phyloP scores from a whole-genome alignment of 2,797 vertebrate species.

The Oreortyx pictus region DNA sequence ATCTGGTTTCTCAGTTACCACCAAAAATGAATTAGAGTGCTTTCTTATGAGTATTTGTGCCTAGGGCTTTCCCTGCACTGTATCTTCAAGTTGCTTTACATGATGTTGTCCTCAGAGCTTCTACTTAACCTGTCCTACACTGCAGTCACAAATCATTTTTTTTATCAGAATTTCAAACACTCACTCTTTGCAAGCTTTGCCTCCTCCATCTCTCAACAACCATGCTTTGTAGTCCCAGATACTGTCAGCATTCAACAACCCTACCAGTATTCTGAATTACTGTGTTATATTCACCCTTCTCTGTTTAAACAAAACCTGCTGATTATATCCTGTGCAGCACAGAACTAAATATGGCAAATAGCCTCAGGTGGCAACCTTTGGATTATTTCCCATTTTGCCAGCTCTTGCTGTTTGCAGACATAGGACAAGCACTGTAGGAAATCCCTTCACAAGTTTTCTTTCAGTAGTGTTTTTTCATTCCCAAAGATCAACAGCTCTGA shows the following conservation, averaged over 20 bases:
- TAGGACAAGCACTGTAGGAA: background rate
- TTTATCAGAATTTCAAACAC: background rate
- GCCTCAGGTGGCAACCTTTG: background rate
- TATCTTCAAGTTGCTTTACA: background rate
- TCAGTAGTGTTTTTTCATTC: background rate
- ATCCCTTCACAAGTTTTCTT: background rate
- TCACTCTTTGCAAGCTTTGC: background rate
- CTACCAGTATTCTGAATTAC: background rate
- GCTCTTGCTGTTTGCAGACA: background rate
- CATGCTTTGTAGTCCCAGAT: background rate
- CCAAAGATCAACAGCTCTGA: background rate
- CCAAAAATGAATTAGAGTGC: background rate
- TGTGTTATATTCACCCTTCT: background rate
- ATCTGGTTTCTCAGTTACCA: background rate
- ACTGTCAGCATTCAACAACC: background rate
- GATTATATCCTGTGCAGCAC: background rate
- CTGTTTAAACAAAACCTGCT: background rate
- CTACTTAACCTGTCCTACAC: background rate
- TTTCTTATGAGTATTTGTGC: background rate
- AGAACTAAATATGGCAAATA: background rate
- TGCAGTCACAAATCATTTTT: background rate
- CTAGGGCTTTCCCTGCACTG: background rate
- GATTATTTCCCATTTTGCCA: background rate
- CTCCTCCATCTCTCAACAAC: background rate
- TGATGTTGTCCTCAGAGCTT: accelerated